Percentiles rank a stretch among this genome's conserved stretches.
phyloP scores from a whole-genome alignment of 92 coral and sea anemone genomes.

The Parazoanthus darwini region DNA sequence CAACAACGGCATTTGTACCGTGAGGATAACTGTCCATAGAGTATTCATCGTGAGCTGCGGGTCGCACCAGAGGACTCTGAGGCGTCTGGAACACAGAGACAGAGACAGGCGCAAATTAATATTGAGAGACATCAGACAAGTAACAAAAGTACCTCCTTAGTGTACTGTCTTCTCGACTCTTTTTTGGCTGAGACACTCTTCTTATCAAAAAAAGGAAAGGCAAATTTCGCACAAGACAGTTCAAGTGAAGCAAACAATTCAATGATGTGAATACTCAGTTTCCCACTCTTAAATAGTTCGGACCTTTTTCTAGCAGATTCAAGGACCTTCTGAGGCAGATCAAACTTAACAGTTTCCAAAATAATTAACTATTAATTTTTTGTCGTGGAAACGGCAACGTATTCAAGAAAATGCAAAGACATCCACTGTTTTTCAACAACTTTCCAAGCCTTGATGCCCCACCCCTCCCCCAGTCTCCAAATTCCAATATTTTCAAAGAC shows the following conservation, averaged over 20 bases:
- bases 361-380: too few relatives aligned
- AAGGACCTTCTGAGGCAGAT: not conserved
- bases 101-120: not conserved
- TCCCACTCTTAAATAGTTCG: too few relatives aligned
- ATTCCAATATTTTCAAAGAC: too few relatives aligned
- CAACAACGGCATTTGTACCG: slow-evolving; percentile 95
- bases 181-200: not conserved
- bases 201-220: not conserved
- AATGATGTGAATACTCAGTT: too few relatives aligned
- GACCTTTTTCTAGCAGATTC: too few relatives aligned
- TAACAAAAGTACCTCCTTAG: not conserved
- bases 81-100: slow-evolving; percentile 65
- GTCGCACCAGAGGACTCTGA: slow-evolving; percentile 93
- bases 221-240: not conserved
- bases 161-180: too few relatives aligned
- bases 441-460: too few relatives aligned
- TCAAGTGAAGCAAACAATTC: not conserved
- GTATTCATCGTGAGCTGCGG: slow-evolving; percentile 82
- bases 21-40: slow-evolving; percentile 87
- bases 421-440: too few relatives aligned
- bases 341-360: not conserved
- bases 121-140: not conserved
- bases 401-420: too few relatives aligned
- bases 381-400: too few relatives aligned
- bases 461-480: too few relatives aligned